A percentile compares a stretch with the other conserved stretches of the same genome.
Evolutionary conservation across 2,113 vertebrate genomes (phyloP).

Genomic region (Mastomys coucha): DNA sequence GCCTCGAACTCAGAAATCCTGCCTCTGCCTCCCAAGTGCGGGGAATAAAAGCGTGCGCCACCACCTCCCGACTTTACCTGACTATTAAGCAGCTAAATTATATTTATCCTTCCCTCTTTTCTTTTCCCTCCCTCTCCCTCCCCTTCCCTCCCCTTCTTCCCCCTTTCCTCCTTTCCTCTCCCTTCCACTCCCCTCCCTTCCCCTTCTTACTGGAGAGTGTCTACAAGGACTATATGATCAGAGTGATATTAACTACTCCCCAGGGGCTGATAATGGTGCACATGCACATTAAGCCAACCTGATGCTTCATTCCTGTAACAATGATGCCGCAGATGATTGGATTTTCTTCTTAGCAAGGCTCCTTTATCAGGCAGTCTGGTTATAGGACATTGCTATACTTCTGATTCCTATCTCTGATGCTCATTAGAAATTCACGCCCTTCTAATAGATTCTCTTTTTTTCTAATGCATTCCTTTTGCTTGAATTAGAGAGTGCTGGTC

Average conservation of each 20-base stretch:
- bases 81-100: background rate
- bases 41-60: too few relatives aligned
- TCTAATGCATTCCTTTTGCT: background rate
- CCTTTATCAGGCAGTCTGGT: background rate
- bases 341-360: background rate
- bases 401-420: background rate
- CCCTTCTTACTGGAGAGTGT: background rate
- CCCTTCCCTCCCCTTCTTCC: fast-evolving
- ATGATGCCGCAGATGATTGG: background rate
- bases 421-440: background rate
- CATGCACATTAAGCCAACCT: background rate
- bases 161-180: background rate
- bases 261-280: background rate
- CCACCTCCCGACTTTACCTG: too few relatives aligned
- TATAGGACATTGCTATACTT: background rate
- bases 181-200: background rate
- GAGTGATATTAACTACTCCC: background rate
- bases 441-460: background rate
- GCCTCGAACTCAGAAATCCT: too few relatives aligned
- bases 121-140: background rate
- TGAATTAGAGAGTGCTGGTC: background rate
- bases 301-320: background rate
- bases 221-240: background rate
- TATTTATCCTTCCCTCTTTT: background rate
- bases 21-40: too few relatives aligned